phyloP scores from a whole-genome alignment of 64 coral and sea anemone species.

The Orbicella faveolata region DNA sequence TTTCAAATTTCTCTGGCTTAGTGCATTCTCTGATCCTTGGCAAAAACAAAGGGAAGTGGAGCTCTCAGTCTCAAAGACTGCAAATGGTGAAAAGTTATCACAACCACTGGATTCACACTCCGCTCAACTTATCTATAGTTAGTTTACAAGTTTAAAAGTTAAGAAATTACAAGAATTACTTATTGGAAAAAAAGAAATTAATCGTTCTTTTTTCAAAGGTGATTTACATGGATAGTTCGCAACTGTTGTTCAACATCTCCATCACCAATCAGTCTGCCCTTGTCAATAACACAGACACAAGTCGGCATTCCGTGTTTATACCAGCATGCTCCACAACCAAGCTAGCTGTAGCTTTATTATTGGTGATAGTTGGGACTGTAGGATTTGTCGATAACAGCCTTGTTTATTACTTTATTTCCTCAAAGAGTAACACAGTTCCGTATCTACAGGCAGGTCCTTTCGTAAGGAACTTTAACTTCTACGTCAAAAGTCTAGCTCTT shows the following conservation, averaged over 20 bases:
- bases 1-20: no score
- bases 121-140: no score
- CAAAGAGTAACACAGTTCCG: background rate
- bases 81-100: no score
- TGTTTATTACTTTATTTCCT: background rate
- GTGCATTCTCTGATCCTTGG: no score
- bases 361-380: background rate
- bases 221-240: background rate
- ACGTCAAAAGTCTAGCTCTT: background rate
- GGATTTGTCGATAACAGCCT: background rate
- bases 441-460: background rate
- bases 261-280: background rate
- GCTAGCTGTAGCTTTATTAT: background rate
- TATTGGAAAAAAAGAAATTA: no score
- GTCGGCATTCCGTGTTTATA: background rate
- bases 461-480: background rate
- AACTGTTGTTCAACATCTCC: background rate
- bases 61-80: no score
- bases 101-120: no score
- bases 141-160: no score
- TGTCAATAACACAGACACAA: background rate
- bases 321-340: background rate
- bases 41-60: no score
- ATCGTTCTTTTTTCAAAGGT: background rate
- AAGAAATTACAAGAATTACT: no score